These are phyloP conservation scores for Peromyscus melanophrys DNA, from an alignment of 2,797 vertebrate species.

Conservation along the genomic window DNA sequence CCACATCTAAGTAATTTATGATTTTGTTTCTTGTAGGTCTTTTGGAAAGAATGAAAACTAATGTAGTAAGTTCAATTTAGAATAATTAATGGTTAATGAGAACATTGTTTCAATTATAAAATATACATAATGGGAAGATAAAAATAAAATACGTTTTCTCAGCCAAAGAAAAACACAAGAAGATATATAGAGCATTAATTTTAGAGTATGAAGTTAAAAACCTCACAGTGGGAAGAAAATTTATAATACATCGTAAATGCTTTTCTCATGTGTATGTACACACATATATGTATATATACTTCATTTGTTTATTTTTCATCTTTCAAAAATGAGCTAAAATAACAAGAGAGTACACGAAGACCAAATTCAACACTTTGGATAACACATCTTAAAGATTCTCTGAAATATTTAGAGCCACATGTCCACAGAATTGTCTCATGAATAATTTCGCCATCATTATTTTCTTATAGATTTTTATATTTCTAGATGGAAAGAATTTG, in stretches of 20 bases:
- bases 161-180: slow-evolving; percentile 57
- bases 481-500: slow-evolving; percentile 7
- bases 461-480: slow-evolving; percentile 25
- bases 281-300: background rate
- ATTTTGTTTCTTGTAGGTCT: background rate
- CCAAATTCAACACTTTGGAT: background rate
- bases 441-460: slow-evolving; percentile 16
- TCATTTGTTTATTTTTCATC: background rate
- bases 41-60: slow-evolving; percentile 13
- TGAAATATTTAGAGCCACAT: background rate
- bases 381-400: background rate
- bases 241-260: background rate
- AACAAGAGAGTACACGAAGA: background rate
- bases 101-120: slow-evolving; percentile 56
- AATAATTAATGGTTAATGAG: slow-evolving; percentile 51
- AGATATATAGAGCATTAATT: background rate
- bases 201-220: slow-evolving; percentile 3
- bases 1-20: slow-evolving; percentile 26
- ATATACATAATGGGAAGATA: slow-evolving; percentile 40
- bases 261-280: background rate
- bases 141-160: slow-evolving; percentile 60
- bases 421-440: background rate
- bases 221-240: background rate
- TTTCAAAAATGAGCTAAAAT: background rate
- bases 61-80: slow-evolving; percentile 46